phyloP scores from a whole-genome alignment of 2,113 vertebrate species.

The Hylia prasina region DNA sequence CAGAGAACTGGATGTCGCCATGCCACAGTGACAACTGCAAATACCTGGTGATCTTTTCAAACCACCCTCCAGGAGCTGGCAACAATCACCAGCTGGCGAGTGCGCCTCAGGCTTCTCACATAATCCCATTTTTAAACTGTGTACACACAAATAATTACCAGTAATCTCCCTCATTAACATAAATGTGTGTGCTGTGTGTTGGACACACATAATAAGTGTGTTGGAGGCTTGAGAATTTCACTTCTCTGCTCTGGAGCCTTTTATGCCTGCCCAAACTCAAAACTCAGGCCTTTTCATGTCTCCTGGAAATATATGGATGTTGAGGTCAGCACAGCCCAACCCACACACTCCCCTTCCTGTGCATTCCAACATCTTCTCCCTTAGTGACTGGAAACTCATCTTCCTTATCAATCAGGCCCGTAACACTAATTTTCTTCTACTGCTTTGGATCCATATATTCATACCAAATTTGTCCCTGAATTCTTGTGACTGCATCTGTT shows the following conservation, averaged over 20 bases:
- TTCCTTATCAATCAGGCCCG: not conserved
- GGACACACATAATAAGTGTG: not conserved
- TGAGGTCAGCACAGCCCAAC: not conserved
- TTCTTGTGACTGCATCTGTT: not conserved
- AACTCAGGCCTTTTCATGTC: not conserved
- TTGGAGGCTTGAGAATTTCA: not conserved
- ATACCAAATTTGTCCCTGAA: not conserved
- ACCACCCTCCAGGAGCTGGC: not conserved
- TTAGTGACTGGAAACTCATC: not conserved
- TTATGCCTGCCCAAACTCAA: not conserved
- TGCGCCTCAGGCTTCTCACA: not conserved
- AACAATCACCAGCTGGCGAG: not conserved
- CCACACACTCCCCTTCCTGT: accelerated
- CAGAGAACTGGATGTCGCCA: not conserved
- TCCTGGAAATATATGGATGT: not conserved
- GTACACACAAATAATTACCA: not conserved
- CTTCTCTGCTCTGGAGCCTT: not conserved
- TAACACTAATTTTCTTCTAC: not conserved
- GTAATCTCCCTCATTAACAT: not conserved
- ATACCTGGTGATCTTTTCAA: not conserved
- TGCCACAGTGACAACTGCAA: not conserved
- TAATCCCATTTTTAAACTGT: not conserved
- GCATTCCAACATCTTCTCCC: not conserved
- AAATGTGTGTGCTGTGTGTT: not conserved
- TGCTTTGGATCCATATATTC: not conserved